Base-by-base conservation (phyloP, 2,797 vertebrate genomes). In the Synanceia verrucosa region DNA sequence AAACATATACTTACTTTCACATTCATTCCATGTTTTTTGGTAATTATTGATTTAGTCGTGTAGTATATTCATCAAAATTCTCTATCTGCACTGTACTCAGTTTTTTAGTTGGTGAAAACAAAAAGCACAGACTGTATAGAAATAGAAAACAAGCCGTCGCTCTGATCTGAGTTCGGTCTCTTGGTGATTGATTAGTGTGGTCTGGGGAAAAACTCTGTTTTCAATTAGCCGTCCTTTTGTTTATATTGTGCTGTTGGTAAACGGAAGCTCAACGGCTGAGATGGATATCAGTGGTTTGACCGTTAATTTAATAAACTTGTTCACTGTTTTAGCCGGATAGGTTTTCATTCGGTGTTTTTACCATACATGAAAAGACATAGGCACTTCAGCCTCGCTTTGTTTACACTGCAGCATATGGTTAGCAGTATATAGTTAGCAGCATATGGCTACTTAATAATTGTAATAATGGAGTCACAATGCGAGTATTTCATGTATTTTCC, bases 401-500 rank as follows among this genome's bases (percentile, higher is more conserved):
- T 65, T 36, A 56, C 66, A 28, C 14, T 13, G 48, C 43, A 31
- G 29, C 59, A 10, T 29, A 29, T 29, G 28, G 28, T 4, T 29
- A 6, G 28, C 4, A 4, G 7, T 4, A 4, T 29, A 29, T 57
- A 13, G 13, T 41, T 28, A 6, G 11, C 34, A 12, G 58, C 29
- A 6, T 10, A 9, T n/a, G 28, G 39, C 16, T 58, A 33, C 33
- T 21, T 18, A 6, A 14, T 21, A 24, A 55, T 71, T 36, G 52
- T 61, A 48, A 85, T 82, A 78, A 97, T 97, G 96, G 96, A 96
- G 61, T 93, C 96, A 55, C 94, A 94, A 16, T 96, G 94, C 72
- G 96, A 97, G 62, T 96, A 96, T 76, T 94, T 87, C 13, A 95
- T 97, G 93, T 96, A 96, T 83, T 97, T 97, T 73, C 96, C 96